Base-by-base conservation (phyloP, 1,140 invertebrate species). In the Apis laboriosa region DNA sequence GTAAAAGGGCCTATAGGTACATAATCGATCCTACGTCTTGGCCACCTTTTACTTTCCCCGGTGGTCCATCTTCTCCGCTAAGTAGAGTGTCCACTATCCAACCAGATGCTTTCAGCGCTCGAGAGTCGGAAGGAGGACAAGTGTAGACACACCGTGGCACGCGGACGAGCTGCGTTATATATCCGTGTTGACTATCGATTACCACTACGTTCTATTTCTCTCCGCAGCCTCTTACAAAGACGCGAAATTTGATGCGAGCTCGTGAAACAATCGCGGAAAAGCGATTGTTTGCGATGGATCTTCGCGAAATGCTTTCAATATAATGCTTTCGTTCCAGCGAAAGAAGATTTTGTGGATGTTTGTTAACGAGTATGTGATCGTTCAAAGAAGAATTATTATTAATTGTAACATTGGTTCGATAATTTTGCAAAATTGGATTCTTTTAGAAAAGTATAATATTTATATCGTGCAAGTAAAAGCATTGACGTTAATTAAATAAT, bases 61-160 rank as follows among this genome's bases (percentile, higher is more conserved):
- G 53, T 76, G 67, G 80, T 83, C 80, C 80, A 78, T 83, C 80
- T 77, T 78, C 75, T 85, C 60, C 66, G 68, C 79, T 90, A 90
- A 91, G 88, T 90, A 86, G 85, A 90, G 86, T 89, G 89, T 91
- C 90, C 90, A 90, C 90, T 91, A 90, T 89, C 85, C 79, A 83
- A 43, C 85, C 77, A 87, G 87, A 74, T 87, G 85, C 86, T 88
- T 88, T 88, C 86, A 88, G 84, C 77, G 34, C 63, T 73, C 64
- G 85, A 87, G 87, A 88, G 78, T 58, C 72, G 72, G 77, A 80
- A 88, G 70, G 80, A 80, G 86, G 86, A 79, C 85, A 79, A 88
- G 77, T 73, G 77, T 80, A 80, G 70, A 80, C 70, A 72, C 58
- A 63, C 76, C 61, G 60, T 67, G 68, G 67, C n/a, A 58, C 60